Evolutionary conservation across 2,113 vertebrate genomes (phyloP), one percentile per base, ranked within the genome.

Genomic region (Hippocampus abdominalis): DNA sequence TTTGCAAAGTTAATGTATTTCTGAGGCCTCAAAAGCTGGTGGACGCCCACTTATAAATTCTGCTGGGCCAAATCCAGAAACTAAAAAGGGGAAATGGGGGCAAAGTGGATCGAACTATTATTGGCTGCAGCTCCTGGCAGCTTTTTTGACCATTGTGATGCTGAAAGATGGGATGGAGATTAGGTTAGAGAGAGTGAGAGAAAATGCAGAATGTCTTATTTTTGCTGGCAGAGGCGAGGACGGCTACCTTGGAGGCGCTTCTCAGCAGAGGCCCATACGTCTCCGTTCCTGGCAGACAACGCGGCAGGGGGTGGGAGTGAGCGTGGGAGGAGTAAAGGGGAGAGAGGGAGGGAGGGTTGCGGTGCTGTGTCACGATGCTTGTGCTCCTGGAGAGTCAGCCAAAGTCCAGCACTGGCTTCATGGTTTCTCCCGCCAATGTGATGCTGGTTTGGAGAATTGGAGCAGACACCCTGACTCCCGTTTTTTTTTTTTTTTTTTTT

Each of bases 351-450:
- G 32, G 73, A 23, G 57, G 21, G 18, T 32, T 40, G 40, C 39
- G 68, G 60, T 79, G 72, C 66, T 66, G 65, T 76, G 80, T 74
- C 73, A 81, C 78, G 75, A 81, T 74, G 82, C 73, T 84, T 85
- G 74, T 78, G 79, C 72, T 86, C 69, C 69, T 76, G 74, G 69
- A 81, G 89, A 92, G 93, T 94, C 92, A 94, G 92, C 92, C 91
- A 93, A 91, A 93, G 91, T 93, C 79, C 92, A 94, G 86, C 71
- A 78, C 84, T 89, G 32, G 70, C 83, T 87, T 90, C 88, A 91
- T 91, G 85, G 86, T 78, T 87, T 91, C 87, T 88, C 79, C 79
- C 78, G 74, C 83, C 79, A 84, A 79, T 77, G 80, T 79, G 81
- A 86, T 90, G 78, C 76, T 70, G 82, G 84, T 87, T 88, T 76